Percentiles rank a stretch among this genome's conserved stretches.
These are phyloP conservation scores for Melanotaenia pygmaea DNA, from an alignment of 2,797 vertebrate species.

Conservation along the genomic window DNA sequence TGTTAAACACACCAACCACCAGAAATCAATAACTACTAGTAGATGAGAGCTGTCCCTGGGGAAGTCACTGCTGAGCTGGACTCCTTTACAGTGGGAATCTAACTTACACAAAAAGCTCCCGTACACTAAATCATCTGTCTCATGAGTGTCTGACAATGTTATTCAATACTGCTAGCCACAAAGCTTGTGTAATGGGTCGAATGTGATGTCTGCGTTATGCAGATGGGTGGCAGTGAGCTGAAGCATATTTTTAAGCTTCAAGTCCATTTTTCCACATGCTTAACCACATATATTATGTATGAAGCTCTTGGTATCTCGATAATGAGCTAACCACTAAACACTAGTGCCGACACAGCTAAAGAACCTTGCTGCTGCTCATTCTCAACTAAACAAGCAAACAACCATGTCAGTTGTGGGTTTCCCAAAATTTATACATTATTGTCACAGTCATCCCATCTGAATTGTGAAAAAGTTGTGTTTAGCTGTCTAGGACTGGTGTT, in stretches of 20 bases:
- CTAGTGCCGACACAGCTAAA: neutral
- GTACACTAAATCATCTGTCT: neutral
- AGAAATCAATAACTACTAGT: slow-evolving; percentile 63
- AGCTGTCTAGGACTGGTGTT: neutral
- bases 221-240: neutral
- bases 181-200: slow-evolving; percentile 5
- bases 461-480: too few species aligned
- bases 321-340: neutral
- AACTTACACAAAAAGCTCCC: slow-evolving; percentile 4
- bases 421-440: neutral
- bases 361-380: neutral
- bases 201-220: neutral
- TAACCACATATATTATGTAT: neutral
- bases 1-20: slow-evolving; percentile 34
- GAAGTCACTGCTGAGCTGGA: slow-evolving; percentile 25
- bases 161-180: slow-evolving; percentile 5
- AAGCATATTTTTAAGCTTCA: neutral
- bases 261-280: neutral
- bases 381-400: neutral
- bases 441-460: too few species aligned
- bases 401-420: neutral
- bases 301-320: neutral
- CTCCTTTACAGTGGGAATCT: slow-evolving; percentile 15
- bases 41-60: slow-evolving; percentile 36
- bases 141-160: neutral